phyloP scores from a whole-genome alignment of 2,113 vertebrate genomes.

The Platichthys flesus region DNA sequence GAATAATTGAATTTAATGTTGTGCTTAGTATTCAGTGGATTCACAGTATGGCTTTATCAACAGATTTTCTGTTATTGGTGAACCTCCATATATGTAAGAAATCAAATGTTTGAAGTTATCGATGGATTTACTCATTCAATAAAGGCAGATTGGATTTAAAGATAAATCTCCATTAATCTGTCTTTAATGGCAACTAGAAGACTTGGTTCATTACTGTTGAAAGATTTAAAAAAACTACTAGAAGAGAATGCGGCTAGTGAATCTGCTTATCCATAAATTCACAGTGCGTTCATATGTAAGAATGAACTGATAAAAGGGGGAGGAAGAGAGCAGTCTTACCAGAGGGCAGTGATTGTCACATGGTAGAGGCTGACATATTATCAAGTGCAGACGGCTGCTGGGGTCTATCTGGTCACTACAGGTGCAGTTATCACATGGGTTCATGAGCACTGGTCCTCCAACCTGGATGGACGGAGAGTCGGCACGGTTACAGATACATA shows the following conservation, averaged over 20 bases:
- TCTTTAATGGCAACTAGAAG: too few relatives aligned
- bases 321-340: slow-evolving; percentile 46
- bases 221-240: too few relatives aligned
- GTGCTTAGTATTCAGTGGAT: not conserved
- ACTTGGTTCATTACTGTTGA: too few relatives aligned
- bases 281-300: not conserved
- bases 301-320: not conserved
- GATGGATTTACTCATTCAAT: too few relatives aligned
- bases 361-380: slow-evolving; percentile 71
- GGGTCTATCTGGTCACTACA: slow-evolving; percentile 70
- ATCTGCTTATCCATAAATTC: too few relatives aligned
- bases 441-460: slow-evolving; percentile 57
- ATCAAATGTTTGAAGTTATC: too few relatives aligned
- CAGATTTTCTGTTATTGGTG: too few relatives aligned
- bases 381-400: not conserved
- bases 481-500: not conserved
- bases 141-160: too few relatives aligned
- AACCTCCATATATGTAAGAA: too few relatives aligned
- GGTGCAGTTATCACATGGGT: slow-evolving; percentile 75
- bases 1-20: not conserved
- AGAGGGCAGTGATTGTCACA: slow-evolving; percentile 80
- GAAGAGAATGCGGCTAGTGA: too few relatives aligned
- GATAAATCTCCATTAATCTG: too few relatives aligned
- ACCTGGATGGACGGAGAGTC: slow-evolving; percentile 60
- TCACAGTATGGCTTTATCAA: too few relatives aligned